Evolutionary conservation across 2,888 invertebrate species (phyloP).

Genomic region (Bibio marci): DNA sequence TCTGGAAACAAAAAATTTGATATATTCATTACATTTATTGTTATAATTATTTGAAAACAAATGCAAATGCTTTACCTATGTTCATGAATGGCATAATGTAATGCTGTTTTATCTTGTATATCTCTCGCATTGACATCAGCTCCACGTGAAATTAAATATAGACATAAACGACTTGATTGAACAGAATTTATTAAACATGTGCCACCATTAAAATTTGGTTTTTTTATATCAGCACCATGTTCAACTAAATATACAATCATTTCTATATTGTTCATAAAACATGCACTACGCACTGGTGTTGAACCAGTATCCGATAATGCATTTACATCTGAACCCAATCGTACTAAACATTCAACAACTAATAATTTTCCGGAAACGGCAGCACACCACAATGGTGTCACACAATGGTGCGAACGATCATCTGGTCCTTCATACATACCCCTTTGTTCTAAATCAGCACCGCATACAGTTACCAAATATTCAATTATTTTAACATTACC

Average conservation of each 20-base stretch:
- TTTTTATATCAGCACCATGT: slow-evolving; percentile 67
- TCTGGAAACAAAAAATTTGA: slow-evolving; percentile 21
- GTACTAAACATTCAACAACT: slow-evolving; percentile 59
- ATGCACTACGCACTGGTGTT: slow-evolving; percentile 77
- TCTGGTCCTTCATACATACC: slow-evolving; percentile 73
- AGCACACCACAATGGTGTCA: slow-evolving; percentile 84
- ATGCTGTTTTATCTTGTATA: slow-evolving; percentile 76
- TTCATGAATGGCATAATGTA: slow-evolving; percentile 85
- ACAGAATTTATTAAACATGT: slow-evolving; percentile 88
- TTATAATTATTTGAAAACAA: background rate
- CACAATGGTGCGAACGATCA: slow-evolving; percentile 55
- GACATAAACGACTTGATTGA: slow-evolving; percentile 66
- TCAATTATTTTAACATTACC: slow-evolving; percentile 73
- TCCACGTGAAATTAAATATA: slow-evolving; percentile 60
- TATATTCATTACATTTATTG: background rate
- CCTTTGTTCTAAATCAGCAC: slow-evolving; percentile 70
- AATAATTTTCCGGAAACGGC: slow-evolving; percentile 68
- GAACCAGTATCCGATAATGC: slow-evolving; percentile 77
- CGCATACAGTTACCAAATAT: slow-evolving; percentile 66
- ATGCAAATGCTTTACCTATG: slow-evolving; percentile 32
- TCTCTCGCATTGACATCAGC: slow-evolving; percentile 75
- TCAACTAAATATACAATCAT: slow-evolving; percentile 59
- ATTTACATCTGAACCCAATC: slow-evolving; percentile 71
- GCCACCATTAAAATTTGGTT: slow-evolving; percentile 79
- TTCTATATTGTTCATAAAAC: slow-evolving; percentile 78